Conservation (phyloP, 2,113 vertebrate genomes). For the Nothobranchius kuhntae region DNA sequence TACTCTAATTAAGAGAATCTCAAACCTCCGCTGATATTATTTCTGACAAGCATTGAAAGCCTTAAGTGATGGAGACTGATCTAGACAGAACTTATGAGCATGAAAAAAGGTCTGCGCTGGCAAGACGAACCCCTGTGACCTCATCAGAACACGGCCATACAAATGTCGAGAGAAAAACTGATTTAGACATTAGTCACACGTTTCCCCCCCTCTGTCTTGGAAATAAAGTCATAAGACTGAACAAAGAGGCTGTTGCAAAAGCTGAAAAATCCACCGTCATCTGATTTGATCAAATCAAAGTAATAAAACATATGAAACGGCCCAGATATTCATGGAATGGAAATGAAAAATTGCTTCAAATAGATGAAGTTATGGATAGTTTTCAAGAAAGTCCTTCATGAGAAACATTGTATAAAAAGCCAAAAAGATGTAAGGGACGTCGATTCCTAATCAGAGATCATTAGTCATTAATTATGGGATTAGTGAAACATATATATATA, state of each 20-base stretch:
- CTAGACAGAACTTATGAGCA: constrained; percentile 63
- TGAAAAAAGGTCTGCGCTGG: constrained; percentile 58
- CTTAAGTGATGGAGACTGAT: constrained; percentile 63
- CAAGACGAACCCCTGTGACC: constrained; percentile 64
- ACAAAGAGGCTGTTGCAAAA: constrained; percentile 55
- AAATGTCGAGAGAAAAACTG: constrained; percentile 52
- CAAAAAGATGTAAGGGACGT: no score
- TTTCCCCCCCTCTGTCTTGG: constrained; percentile 21
- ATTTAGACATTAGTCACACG: constrained; percentile 58
- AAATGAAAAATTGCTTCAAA: constrained; percentile 29
- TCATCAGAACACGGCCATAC: constrained; percentile 63
- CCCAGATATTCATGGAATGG: constrained; percentile 20
- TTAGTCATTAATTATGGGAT: no score
- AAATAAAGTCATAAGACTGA: constrained; percentile 47
- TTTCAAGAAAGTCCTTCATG: constrained; percentile 7
- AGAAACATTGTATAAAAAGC: not conserved
- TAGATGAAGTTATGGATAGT: constrained; percentile 19
- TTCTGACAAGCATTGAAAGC: constrained; percentile 61
- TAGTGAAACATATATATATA: no score
- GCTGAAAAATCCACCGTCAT: constrained; percentile 30
- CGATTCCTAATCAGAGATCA: no score
- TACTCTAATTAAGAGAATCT: constrained; percentile 57
- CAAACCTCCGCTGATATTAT: constrained; percentile 60
- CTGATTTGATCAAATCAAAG: constrained; percentile 55
- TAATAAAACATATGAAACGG: constrained; percentile 53